Evolutionary conservation across 1,140 invertebrate species (phyloP).

Genomic region (Periplaneta americana): DNA sequence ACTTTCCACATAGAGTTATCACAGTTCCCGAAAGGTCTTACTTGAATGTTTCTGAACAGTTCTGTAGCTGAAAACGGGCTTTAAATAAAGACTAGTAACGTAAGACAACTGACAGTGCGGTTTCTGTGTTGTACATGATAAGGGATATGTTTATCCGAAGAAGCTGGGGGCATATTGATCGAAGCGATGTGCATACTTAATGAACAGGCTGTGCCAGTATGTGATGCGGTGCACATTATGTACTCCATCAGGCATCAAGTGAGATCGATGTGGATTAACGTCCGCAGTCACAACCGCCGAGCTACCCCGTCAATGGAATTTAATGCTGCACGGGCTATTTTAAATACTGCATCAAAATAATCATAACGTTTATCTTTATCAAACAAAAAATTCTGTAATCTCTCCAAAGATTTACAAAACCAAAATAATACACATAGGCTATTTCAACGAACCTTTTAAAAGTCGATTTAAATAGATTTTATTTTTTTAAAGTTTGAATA

Average conservation of each 20-base stretch:
- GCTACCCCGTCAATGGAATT: background rate
- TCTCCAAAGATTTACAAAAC: background rate
- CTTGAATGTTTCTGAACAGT: no score
- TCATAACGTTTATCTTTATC: background rate
- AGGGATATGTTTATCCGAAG: no score
- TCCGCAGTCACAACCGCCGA: background rate
- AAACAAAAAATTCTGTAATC: background rate
- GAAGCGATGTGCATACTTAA: background rate
- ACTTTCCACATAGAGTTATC: no score
- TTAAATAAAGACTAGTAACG: no score
- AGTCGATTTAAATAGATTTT: no score
- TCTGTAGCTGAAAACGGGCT: no score
- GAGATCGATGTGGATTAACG: background rate
- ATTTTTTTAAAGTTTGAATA: no score
- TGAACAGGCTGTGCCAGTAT: background rate
- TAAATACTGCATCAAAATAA: background rate
- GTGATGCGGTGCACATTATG: background rate
- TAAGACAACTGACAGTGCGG: no score
- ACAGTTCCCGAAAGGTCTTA: no score
- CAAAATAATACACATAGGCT: no score
- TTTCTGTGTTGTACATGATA: no score
- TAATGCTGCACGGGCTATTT: background rate
- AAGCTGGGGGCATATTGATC: background rate
- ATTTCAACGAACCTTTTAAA: no score
- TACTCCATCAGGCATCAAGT: background rate